These are phyloP conservation scores for Pammene aurita DNA, from an alignment of 2,888 invertebrate genomes.

Conservation along the genomic window DNA sequence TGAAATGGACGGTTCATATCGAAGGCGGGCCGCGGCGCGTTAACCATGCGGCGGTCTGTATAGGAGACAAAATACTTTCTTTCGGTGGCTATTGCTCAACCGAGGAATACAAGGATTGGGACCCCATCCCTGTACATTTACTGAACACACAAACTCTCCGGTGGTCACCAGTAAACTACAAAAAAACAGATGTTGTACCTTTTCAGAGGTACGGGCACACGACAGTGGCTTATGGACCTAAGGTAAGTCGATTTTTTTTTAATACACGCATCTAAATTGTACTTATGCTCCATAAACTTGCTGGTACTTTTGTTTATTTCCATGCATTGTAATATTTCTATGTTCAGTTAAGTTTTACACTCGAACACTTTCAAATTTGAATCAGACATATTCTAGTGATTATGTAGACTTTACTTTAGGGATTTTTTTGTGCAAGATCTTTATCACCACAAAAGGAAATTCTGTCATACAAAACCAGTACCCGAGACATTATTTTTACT, in stretches of 20 bases:
- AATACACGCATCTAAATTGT: not conserved
- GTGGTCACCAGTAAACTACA: conserved; percentile 83
- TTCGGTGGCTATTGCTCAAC: conserved; percentile 97
- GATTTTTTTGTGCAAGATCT: too few species aligned
- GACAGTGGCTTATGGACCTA: conserved; percentile 90
- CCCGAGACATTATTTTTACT: too few species aligned
- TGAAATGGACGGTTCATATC: conserved; percentile 93
- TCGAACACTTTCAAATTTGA: too few species aligned
- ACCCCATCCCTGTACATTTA: conserved; percentile 94
- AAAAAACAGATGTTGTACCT: conserved; percentile 83
- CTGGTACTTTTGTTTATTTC: too few species aligned
- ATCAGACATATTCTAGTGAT: too few species aligned
- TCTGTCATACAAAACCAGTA: too few species aligned
- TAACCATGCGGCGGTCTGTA: conserved; percentile 94
- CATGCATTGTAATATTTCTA: too few species aligned
- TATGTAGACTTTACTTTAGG: too few species aligned
- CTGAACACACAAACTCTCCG: conserved; percentile 88
- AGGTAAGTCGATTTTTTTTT: conserved; percentile 63
- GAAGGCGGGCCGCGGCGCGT: conserved; percentile 96
- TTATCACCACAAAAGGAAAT: too few species aligned
- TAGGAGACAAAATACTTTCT: conserved; percentile 91
- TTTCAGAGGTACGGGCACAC: conserved; percentile 96
- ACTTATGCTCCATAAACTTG: too few species aligned
- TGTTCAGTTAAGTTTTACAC: too few species aligned
- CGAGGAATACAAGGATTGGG: conserved; percentile 88